Percentiles rank a stretch among this genome's conserved stretches.
Evolutionary conservation across 2,113 vertebrate species (phyloP).

Genomic region (Cryptotis parvus): DNA sequence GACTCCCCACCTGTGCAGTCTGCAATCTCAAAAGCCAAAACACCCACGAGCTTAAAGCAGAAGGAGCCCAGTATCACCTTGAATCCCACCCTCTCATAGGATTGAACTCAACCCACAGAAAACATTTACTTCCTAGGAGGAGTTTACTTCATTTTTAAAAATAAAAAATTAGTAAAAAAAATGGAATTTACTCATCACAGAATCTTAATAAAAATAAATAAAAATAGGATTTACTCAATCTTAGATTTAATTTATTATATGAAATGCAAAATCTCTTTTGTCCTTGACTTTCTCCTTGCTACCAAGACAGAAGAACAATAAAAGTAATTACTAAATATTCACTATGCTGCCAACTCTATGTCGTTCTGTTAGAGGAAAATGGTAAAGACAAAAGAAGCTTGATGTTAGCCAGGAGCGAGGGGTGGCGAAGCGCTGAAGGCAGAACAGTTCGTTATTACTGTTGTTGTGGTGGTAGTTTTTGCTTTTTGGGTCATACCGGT

Average conservation of each 20-base stretch:
- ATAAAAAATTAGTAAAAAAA: slow-evolving; percentile 17
- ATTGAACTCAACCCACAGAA: neutral
- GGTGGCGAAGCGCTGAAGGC: neutral
- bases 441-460: too few species aligned
- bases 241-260: neutral
- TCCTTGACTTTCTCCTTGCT: neutral
- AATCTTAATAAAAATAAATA: too few species aligned
- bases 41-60: neutral
- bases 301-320: slow-evolving; percentile 8
- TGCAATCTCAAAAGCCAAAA: neutral
- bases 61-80: too few species aligned
- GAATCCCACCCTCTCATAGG: too few species aligned
- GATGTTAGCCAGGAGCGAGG: too few species aligned
- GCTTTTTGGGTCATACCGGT: too few species aligned
- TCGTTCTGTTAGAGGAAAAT: neutral
- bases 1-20: rapidly evolving
- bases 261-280: neutral
- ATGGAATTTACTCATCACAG: too few species aligned
- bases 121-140: neutral
- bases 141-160: neutral
- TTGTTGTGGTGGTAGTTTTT: too few species aligned
- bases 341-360: neutral
- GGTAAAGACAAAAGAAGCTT: neutral
- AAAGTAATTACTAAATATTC: neutral
- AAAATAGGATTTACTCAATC: too few species aligned